Base-by-base conservation (phyloP, 2,888 invertebrate genomes). In the Drosophila aldrichi region DNA sequence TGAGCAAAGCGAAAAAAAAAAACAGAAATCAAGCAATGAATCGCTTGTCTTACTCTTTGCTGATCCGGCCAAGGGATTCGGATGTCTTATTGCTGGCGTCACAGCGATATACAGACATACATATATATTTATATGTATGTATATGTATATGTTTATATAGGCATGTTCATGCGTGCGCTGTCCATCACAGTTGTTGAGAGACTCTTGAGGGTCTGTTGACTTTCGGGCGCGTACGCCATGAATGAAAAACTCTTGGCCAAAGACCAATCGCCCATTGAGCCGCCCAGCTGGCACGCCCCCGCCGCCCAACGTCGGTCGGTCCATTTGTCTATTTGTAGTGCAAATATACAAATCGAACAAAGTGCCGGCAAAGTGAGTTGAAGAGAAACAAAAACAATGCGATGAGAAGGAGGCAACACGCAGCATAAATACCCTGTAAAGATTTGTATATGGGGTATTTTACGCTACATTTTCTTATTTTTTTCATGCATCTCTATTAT, bases 221-320 rank as follows among this genome's bases (percentile, higher is more conserved):
- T 88, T 67, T 83, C 59, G 55, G 65, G 46, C 69, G 64, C 49
- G 71, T 77, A 65, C 66, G 78, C 76, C 62, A 71, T 88, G 89
- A 90, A 84, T 86, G 83, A 86, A 77, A 48, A 85, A 71, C 87
- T 82, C 81, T 84, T 90, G 90, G 85, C 82, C 80, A 49, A 18
- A 71, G 22, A 57, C 64, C 25, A 40, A 40, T 25, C 18, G 7
- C 12, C 18, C 61, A 59, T 61, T 61, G 46, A 74, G n/a, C 8
- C 57, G 44, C 52, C 44, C 64, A 29, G 7, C 52, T 38, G 44
- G 5, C 58, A 54, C 36, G 9, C 16, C 40, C 22, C 20, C 14
- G 25, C 20, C 40, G 32, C 40, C 32, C 32, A 9, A 10, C 32
- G 32, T 20, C 36, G 36, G 32, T 51, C 60, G 16, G n/a, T 7